phyloP scores from a whole-genome alignment of 2,888 invertebrate species.

The Notodonta ziczac region DNA sequence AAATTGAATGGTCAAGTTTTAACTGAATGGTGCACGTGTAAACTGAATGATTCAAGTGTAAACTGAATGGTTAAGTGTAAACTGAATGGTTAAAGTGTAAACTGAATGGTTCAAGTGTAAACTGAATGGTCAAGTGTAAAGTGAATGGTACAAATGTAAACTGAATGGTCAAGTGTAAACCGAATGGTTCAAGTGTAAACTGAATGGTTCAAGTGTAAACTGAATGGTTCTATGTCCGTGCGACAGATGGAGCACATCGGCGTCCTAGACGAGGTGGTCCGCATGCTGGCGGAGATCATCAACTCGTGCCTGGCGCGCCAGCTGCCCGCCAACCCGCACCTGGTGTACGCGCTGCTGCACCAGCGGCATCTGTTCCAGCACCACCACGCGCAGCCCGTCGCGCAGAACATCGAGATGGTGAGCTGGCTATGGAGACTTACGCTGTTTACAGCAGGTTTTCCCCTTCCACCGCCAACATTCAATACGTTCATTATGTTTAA shows the following conservation, averaged over 20 bases:
- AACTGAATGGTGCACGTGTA: background rate
- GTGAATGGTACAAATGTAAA: too few species aligned
- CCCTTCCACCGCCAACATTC: too few species aligned
- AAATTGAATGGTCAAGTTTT: too few species aligned
- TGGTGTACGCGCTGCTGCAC: conserved; percentile 97
- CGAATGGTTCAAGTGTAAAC: too few species aligned
- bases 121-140: background rate
- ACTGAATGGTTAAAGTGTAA: background rate
- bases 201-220: background rate
- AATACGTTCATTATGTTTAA: too few species aligned
- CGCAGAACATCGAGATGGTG: conserved; percentile 97
- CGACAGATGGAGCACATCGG: conserved; percentile 93
- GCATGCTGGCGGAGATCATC: conserved; percentile 98
- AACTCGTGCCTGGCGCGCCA: conserved; percentile 97
- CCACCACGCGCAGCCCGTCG: conserved; percentile 94
- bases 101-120: too few species aligned
- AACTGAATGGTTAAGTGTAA: too few species aligned
- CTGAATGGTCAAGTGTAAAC: background rate
- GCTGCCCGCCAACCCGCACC: conserved; percentile 92
- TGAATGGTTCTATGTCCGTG: background rate
- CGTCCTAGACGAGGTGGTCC: conserved; percentile 97
- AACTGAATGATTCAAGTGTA: too few species aligned
- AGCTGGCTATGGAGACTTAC: conserved; percentile 38
- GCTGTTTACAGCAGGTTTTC: too few species aligned
- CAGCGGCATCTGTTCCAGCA: conserved; percentile 95